Evolutionary conservation across 1,140 invertebrate species (phyloP), one percentile per base, ranked within the genome.

Genomic region (Notospermus geniculatus): DNA sequence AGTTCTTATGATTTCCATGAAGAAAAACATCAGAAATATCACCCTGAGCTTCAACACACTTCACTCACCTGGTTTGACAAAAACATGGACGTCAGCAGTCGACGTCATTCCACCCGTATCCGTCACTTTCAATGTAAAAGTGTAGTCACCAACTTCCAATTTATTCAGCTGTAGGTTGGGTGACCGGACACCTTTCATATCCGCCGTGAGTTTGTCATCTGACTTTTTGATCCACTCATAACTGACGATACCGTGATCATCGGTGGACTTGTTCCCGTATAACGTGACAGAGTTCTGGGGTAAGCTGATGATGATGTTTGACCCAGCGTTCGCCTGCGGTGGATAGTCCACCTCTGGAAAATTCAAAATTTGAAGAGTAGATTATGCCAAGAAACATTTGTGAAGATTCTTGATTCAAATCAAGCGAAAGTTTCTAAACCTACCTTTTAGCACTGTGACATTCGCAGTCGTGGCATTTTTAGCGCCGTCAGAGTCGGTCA

Each of bases 221-320:
- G 89, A 86, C 59, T 89, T 89, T 76, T 95, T 94, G 0, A 90
- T 94, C 95, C 95, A 97, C 78, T 95, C 92, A 90, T 93, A 97
- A 29, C 86, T 90, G 0, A 87, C 88, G 65, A 96, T 96, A 52
- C 91, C 91, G 74, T 93, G 90, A 82, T 97, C 95, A 78, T 97
- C 95, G 0, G 90, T 91, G 59, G 92, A 95, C 43, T 89, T 80
- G 74, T 91, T 96, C 17, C 93, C 95, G 77, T 93, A 94, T 2
- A 97, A 80, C 0, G 88, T 92, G 1, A 95, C 85, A 64, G 90
- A 90, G 73, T 93, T 95, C 60, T 81, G 74, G 0, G 94, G 93
- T 53, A 97, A 83, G 83, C 92, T 92, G 67, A 97, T 87, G 46
- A 97, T 90, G 36, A 91, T 87, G 73, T 94, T 89, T 75, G 92